Evolutionary conservation across 1,140 invertebrate species (phyloP).

Genomic region (Euura lappo): DNA sequence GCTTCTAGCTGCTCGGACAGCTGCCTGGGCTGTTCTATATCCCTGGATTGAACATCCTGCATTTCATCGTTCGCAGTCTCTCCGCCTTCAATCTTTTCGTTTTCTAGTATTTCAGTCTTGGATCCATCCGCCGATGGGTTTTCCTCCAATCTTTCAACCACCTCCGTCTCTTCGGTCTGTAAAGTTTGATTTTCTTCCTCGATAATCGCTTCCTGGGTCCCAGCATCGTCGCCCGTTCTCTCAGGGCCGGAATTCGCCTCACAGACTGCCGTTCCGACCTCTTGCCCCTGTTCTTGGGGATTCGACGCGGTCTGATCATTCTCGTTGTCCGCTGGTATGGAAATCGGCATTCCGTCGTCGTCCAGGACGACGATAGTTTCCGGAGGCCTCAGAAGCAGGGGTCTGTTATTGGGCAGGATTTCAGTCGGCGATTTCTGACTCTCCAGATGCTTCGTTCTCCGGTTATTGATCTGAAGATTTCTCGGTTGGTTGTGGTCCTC

Average conservation of each 20-base stretch:
- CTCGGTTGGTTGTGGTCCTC: conserved; percentile 47
- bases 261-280: conserved; percentile 17
- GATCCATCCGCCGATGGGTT: background rate
- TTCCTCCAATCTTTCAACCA: background rate
- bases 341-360: conserved; percentile 42
- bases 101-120: background rate
- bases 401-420: conserved; percentile 26
- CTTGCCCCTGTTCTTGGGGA: conserved; percentile 26
- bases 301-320: conserved; percentile 23
- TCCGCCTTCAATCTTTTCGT: background rate
- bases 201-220: background rate
- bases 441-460: conserved; percentile 31
- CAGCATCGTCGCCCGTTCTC: background rate
- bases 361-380: conserved; percentile 42
- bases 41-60: conserved; percentile 6
- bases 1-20: conserved; percentile 46
- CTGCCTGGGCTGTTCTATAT: conserved; percentile 17
- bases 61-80: conserved; percentile 20
- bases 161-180: background rate
- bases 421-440: conserved; percentile 24
- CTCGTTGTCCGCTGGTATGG: conserved; percentile 30
- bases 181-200: background rate
- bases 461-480: conserved; percentile 25
- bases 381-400: conserved; percentile 31
- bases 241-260: background rate